Base-by-base conservation (phyloP, 53 echinoderm and acorn worm genomes). In the Paracentrotus lividus region DNA sequence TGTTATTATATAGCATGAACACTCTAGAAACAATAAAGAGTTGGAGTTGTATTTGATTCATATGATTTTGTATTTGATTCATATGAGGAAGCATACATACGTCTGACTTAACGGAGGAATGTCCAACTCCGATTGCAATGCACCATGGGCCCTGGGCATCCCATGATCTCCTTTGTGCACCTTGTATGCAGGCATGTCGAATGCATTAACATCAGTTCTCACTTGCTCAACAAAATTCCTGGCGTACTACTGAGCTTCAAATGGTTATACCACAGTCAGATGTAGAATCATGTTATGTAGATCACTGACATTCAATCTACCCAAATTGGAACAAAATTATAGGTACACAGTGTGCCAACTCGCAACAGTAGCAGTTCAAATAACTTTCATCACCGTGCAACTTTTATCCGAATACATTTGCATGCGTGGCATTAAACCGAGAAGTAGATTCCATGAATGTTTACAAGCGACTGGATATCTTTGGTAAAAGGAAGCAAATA, bases 171-270 rank as follows among this genome's bases (percentile, higher is more conserved):
- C 86, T 86, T 56, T 89, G 60, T 89, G 65, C 44, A 59, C 89
- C 64, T 89, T 89, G 89, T 64, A 89, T 33, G 64, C 61, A 60
- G 89, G 89, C 89, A 89, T 89, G 89, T 89, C 54, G 56, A 86
- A 86, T 18, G 56, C 86, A 86, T 86, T 38, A 86, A 56, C 55
- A 56, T 86, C 86, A 52, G 54, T 86, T 86, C 53, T 55, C 86
- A 86, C 86, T 56, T 56, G 86, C 57, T 86, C 52, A 86, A 86
- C 86, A 86, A 56, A 86, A 86, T 86, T 86, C 86, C 86, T 86
- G 44, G 81, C 86, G 54, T 55, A 55, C 85, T 52, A 52, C 86
- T 55, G 86, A 34, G 53, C 86, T 86, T 38, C 86, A 54, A 86
- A 86, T 86, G 86, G 86, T 5, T 54, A 81, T 81, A 86, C 86